Conservation (phyloP, 1,140 invertebrate genomes). For the Drosophila insularis region DNA sequence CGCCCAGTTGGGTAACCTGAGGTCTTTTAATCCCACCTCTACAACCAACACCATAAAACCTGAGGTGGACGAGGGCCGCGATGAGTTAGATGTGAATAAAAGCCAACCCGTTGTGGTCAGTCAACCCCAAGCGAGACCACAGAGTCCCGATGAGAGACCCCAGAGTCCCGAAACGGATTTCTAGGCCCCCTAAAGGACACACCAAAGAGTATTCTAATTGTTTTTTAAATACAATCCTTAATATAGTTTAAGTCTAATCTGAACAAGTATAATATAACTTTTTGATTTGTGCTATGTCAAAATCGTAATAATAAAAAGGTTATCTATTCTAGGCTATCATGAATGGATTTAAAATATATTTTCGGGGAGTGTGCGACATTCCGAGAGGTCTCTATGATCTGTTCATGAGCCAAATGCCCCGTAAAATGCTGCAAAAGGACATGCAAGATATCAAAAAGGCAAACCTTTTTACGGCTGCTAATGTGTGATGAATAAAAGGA, state of each 20-base stretch:
- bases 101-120: slow-evolving; percentile 12
- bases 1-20: slow-evolving; percentile 65
- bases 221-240: slow-evolving; percentile 25
- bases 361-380: too few relatives aligned
- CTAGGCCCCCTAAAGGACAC: slow-evolving; percentile 13
- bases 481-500: too few relatives aligned
- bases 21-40: slow-evolving; percentile 62
- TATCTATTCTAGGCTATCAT: too few relatives aligned
- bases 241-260: slow-evolving; percentile 25
- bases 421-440: too few relatives aligned
- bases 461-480: too few relatives aligned
- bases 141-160: slow-evolving; percentile 42
- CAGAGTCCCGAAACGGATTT: slow-evolving; percentile 81
- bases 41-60: slow-evolving; percentile 10
- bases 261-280: slow-evolving; percentile 43
- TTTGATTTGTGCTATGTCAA: slow-evolving; percentile 15
- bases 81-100: slow-evolving; percentile 22
- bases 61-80: slow-evolving; percentile 10
- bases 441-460: too few relatives aligned
- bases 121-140: slow-evolving; percentile 17
- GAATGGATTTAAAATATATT: too few relatives aligned
- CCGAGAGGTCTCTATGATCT: too few relatives aligned
- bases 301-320: too few relatives aligned
- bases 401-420: too few relatives aligned
- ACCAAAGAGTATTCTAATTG: slow-evolving; percentile 31